phyloP scores from a whole-genome alignment of 2,888 invertebrate genomes.

The Cotesia congregata region DNA sequence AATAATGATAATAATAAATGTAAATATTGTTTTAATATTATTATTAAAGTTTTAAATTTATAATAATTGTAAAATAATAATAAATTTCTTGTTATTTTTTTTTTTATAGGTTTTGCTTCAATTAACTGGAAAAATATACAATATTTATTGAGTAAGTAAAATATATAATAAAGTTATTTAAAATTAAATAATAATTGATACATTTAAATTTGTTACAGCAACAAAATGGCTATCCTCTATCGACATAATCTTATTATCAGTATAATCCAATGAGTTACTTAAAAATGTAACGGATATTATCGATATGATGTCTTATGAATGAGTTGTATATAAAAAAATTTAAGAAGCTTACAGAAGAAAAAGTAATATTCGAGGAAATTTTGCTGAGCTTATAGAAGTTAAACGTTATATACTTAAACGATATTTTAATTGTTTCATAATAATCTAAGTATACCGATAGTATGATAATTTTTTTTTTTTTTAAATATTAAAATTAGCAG shows the following conservation, averaged over 20 bases:
- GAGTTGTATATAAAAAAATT: conserved; percentile 3
- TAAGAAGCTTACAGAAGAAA: background rate
- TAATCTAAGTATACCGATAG: too few species aligned
- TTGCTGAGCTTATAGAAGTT: background rate
- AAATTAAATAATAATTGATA: background rate
- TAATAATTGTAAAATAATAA: too few species aligned
- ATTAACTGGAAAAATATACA: background rate
- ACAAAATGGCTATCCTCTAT: conserved; percentile 16
- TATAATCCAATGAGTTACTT: conserved; percentile 14
- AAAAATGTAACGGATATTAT: conserved; percentile 1
- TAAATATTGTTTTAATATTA: too few species aligned
- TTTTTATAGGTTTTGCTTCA: too few species aligned
- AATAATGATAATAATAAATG: too few species aligned
- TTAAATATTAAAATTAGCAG: too few species aligned
- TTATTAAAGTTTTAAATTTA: too few species aligned
- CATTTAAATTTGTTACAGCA: background rate
- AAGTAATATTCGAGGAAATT: background rate
- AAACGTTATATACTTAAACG: too few species aligned
- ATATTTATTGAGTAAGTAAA: background rate
- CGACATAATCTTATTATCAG: conserved; percentile 15
- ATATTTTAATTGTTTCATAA: too few species aligned
- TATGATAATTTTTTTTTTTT: too few species aligned
- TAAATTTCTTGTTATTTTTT: too few species aligned
- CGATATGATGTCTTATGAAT: background rate
- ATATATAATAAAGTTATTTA: background rate